Conservation (phyloP, 2,113 vertebrate species). For the Papio anubis region DNA sequence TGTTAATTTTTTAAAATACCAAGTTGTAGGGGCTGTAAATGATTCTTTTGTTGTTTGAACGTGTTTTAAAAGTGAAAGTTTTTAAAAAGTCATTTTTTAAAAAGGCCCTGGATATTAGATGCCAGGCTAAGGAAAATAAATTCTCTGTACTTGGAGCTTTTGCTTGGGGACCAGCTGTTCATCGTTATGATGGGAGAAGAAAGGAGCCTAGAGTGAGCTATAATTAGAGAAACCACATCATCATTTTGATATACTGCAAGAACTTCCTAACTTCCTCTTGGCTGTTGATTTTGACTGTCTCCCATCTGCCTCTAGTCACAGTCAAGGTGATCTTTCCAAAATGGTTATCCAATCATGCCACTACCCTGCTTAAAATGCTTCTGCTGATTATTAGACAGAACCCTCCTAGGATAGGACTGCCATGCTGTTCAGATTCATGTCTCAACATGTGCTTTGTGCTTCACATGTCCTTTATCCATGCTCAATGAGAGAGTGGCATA, state of each 20-base stretch:
- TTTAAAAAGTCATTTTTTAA: not conserved
- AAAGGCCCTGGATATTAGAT: not conserved
- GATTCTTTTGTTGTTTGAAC: not conserved
- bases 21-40: not conserved
- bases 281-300: not conserved
- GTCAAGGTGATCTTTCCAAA: constrained; percentile 54
- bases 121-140: constrained; percentile 18
- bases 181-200: not conserved
- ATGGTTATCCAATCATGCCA: not conserved
- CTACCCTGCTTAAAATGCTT: constrained; percentile 9
- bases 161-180: not conserved
- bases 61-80: not conserved
- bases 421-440: not conserved
- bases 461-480: not conserved
- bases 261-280: constrained; percentile 9
- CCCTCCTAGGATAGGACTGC: not conserved
- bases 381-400: not conserved
- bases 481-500: not conserved
- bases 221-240: constrained; percentile 40
- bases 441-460: rapidly evolving
- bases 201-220: not conserved
- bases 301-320: constrained; percentile 41
- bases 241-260: not conserved
- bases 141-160: not conserved
- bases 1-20: not conserved